phyloP scores from a whole-genome alignment of 64 coral and sea anemone species.

The Acropora yongei region DNA sequence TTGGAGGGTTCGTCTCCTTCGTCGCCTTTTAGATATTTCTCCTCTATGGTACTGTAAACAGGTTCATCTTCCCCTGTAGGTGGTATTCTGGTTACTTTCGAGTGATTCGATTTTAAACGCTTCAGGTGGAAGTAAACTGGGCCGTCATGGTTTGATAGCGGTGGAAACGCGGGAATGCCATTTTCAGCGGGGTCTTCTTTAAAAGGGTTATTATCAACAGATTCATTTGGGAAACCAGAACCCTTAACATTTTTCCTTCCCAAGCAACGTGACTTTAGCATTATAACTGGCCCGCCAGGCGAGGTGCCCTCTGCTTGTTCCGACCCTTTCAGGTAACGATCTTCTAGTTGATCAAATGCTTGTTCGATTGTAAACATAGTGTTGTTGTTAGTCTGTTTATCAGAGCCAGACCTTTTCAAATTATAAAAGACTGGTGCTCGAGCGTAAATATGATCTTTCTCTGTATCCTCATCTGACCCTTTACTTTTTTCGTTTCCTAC shows the following conservation, averaged over 20 bases:
- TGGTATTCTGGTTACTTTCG: not conserved
- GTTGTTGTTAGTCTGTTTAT: not conserved
- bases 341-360: constrained; percentile 4
- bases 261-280: too few relatives aligned
- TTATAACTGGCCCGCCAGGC: not conserved
- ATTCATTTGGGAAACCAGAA: not conserved
- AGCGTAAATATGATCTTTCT: not conserved
- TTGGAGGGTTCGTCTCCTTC: not conserved
- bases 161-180: not conserved
- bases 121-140: not conserved
- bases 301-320: not conserved
- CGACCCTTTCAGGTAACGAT: not conserved
- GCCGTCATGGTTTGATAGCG: not conserved
- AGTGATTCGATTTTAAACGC: constrained; percentile 12
- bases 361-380: not conserved
- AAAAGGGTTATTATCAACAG: not conserved
- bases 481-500: not conserved
- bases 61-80: not conserved
- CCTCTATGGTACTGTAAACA: not conserved
- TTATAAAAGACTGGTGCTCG: not conserved
- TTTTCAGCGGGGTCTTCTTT: not conserved
- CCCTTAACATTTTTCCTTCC: not conserved
- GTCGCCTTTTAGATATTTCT: not conserved
- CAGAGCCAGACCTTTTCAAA: not conserved
- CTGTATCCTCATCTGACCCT: not conserved